Evolutionary conservation across 2,113 vertebrate genomes (phyloP), one percentile per base, ranked within the genome.

Genomic region (Pseudopodoces humilis): DNA sequence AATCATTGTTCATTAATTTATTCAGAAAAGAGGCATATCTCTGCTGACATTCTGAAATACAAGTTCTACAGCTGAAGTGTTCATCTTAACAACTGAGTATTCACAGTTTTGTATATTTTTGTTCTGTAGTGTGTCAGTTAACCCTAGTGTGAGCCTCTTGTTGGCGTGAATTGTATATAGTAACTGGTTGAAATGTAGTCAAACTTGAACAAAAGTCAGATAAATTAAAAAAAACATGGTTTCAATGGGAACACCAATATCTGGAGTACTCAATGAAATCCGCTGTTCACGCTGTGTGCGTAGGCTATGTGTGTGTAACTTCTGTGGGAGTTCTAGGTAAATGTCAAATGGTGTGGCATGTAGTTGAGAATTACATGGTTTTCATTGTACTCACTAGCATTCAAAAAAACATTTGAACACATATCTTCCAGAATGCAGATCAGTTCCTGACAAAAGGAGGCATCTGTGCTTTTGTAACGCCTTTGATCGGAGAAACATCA

Each of bases 221-320:
- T n/a, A 60, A 83, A 52, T 63, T 7, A 25, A 74, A 41, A n/a
- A n/a, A 79, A 74, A 5, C 0, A 0, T 50, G 9, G 6, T 91
- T 95, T 83, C 55, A 81, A 0, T 70, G 44, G 47, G 47, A 84
- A 11, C 25, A 37, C 28, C 67, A 43, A 4, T 78, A 25, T 52
- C 58, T 63, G 24, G 33, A 72, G 28, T 58, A 15, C 17, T 68
- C 25, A 24, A 0, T 79, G 44, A 47, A 69, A 65, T 70, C 7
- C 3, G 6, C 16, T 72, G 21, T 53, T 53, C 30, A 4, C 1
- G 8, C 1, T 13, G 2, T 37, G 7, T 20, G 14, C 25, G 33
- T 50, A 24, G 53, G 53, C 18, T 75, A 0, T 24, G 1, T 11
- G 3, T 27, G 20, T 25, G 6, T 63, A 50, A 23, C 46, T 47